Evolutionary conservation across 2,888 invertebrate species (phyloP), one percentile per base, ranked within the genome.

Genomic region (Camptogramma bilineatum): DNA sequence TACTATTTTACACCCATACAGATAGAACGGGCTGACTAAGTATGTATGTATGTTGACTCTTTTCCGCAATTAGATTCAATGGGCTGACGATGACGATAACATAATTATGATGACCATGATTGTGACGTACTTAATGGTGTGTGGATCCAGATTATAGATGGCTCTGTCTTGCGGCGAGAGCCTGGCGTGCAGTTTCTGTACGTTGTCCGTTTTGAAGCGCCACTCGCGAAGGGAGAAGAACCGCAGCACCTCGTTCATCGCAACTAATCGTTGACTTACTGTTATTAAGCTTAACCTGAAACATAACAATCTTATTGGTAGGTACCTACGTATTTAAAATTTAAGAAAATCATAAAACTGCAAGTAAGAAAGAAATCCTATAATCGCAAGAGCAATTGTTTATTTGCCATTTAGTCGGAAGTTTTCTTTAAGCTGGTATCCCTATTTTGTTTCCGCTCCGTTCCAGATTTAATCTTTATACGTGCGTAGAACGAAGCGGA

Each of bases 191-290:
- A 95, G 83, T 34, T 86, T 83, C 4, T 79, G 81, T 59, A 95
- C 93, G 67, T 95, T 95, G 16, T 91, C 88, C 0, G 90, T 94
- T 24, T 76, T 74, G 80, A 96, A 96, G 4, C 85, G 79, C 96
- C 96, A 97, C 73, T 96, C 95, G 65, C 95, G 94, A 1, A 94
- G 88, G 0, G 95, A 94, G 83, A 97, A 97, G 85, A 95, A 97
- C 69, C 94, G 93, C 0, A 96, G 91, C 0, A 94, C 94, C 48
- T 92, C 88, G 19, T 94, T 94, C 66, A 96, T 95, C 13, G 94
- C 91, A 48, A 94, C 93, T 66, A 96, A 90, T 21, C 94, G 94
- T 65, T 94, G 93, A 69, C 95, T 95, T 0, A 95, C 93, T 74
- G 94, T 95, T 73, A 96, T 94, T 87, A 96, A 94, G 74, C 95